phyloP scores from a whole-genome alignment of 1,140 invertebrate genomes.

The Zaprionus taronus region DNA sequence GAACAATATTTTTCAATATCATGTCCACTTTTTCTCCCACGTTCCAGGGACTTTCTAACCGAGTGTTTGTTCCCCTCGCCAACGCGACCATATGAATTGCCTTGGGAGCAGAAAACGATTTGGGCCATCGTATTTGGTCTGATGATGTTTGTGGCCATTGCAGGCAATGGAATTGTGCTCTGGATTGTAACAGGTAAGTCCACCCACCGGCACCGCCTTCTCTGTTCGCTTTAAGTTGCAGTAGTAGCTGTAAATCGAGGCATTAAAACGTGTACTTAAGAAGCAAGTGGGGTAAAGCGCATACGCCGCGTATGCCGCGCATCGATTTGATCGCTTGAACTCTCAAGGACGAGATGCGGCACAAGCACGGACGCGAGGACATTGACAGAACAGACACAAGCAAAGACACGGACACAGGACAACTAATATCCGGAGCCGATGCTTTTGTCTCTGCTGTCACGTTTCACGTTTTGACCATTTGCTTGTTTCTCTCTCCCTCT shows the following conservation, averaged over 20 bases:
- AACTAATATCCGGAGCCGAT: constrained; percentile 53
- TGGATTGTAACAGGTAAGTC: constrained; percentile 93
- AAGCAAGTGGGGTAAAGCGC: constrained; percentile 21
- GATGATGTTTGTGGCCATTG: constrained; percentile 91
- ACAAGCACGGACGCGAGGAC: neutral
- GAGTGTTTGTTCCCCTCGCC: constrained; percentile 83
- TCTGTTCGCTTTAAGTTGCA: neutral
- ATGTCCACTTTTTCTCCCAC: neutral
- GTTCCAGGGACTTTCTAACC: constrained; percentile 79
- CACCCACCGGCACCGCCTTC: neutral
- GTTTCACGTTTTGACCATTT: constrained; percentile 32
- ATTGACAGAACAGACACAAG: neutral
- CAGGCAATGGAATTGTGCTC: constrained; percentile 94
- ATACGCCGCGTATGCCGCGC: constrained; percentile 41
- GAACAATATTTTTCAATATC: neutral
- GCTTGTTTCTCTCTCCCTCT: neutral
- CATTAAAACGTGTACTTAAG: neutral
- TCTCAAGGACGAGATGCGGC: constrained; percentile 3
- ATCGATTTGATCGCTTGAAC: constrained; percentile 15
- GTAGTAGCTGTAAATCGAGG: constrained; percentile 4
- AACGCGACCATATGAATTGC: constrained; percentile 81
- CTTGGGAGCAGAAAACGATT: constrained; percentile 86
- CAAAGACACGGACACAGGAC: neutral
- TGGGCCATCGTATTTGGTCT: constrained; percentile 90
- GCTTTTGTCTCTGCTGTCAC: constrained; percentile 44